Conservation (phyloP, 2,797 vertebrate genomes). For the Hippocampus kuda region DNA sequence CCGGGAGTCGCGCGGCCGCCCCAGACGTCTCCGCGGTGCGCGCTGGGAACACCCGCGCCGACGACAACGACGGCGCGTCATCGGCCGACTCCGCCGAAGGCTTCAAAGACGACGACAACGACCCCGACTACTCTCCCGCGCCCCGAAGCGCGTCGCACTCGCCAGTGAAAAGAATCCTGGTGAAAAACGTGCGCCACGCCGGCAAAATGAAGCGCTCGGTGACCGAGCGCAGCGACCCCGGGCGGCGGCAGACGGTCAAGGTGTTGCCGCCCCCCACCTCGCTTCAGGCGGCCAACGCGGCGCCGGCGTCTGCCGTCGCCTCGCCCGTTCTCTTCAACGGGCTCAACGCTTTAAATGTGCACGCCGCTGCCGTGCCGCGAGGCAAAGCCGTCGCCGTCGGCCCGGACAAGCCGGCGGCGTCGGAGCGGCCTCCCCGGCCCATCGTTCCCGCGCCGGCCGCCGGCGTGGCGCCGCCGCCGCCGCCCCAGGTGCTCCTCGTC, state of each 20-base stretch:
- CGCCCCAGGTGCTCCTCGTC: conserved; percentile 72
- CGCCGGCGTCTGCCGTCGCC: conserved; percentile 30
- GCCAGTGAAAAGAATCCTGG: conserved; percentile 28
- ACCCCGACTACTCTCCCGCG: conserved; percentile 46
- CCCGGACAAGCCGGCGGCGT: conserved; percentile 31
- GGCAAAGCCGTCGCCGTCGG: conserved; percentile 56
- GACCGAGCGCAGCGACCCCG: too few species aligned
- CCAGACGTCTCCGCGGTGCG: conserved; percentile 16
- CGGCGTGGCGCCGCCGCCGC: neutral
- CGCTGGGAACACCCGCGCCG: neutral
- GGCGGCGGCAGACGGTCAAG: conserved; percentile 26
- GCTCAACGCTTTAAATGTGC: conserved; percentile 53
- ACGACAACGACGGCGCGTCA: conserved; percentile 27
- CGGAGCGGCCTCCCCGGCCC: conserved; percentile 19
- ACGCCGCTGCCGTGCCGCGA: conserved; percentile 33
- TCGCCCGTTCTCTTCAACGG: conserved; percentile 70
- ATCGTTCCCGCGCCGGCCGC: conserved; percentile 18
- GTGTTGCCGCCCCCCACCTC: conserved; percentile 28
- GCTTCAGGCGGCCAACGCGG: conserved; percentile 13
- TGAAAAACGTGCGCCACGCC: conserved; percentile 24
- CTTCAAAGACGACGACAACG: conserved; percentile 51
- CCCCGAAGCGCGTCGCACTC: conserved; percentile 12
- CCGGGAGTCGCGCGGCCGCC: conserved; percentile 49
- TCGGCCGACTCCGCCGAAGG: conserved; percentile 36
- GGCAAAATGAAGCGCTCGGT: conserved; percentile 21